Conservation (phyloP, 2,113 vertebrate species). For the Agapornis roseicollis region DNA sequence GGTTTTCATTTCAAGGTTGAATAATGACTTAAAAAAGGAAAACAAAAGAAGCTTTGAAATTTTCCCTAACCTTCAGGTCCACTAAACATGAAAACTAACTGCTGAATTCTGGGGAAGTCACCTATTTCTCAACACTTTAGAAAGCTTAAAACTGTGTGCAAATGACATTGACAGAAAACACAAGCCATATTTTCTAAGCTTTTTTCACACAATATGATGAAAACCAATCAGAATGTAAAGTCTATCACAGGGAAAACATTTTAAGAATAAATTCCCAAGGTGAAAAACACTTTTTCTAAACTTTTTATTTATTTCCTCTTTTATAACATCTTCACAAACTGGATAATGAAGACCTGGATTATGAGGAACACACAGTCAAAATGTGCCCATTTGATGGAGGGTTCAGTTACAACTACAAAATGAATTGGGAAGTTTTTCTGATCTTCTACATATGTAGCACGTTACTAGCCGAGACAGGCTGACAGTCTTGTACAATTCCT, state of each 20-base stretch:
- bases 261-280: background rate
- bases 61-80: slow-evolving; percentile 3
- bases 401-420: background rate
- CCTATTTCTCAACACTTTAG: slow-evolving; percentile 27
- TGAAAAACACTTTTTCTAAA: background rate
- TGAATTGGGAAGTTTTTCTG: background rate
- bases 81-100: slow-evolving; percentile 12
- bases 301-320: background rate
- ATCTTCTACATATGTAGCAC: background rate
- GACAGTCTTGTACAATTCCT: background rate
- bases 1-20: slow-evolving; percentile 48
- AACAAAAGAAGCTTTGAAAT: slow-evolving; percentile 27
- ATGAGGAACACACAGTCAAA: background rate
- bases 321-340: background rate
- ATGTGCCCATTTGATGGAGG: background rate
- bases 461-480: background rate
- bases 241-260: background rate
- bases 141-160: background rate
- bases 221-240: background rate
- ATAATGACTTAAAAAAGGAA: slow-evolving; percentile 26
- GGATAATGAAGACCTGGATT: background rate
- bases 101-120: background rate
- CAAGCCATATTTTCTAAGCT: background rate
- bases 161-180: background rate
- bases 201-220: background rate